Conservation (phyloP, 2,797 vertebrate genomes). For the Anabacerthia variegaticeps region DNA sequence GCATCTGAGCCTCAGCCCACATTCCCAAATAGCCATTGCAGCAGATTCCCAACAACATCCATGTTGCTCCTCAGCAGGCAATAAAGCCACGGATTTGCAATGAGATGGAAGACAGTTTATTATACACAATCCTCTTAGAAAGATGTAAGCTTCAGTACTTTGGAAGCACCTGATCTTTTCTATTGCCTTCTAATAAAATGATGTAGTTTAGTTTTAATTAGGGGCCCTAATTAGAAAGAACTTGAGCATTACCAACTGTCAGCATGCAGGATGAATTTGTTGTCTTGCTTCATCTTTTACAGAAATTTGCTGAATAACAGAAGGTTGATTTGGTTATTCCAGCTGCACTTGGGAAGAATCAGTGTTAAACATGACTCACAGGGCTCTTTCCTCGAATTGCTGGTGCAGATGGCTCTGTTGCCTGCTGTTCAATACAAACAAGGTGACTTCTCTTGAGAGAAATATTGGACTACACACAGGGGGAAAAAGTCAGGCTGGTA, state of each 20-base stretch:
- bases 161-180: not conserved
- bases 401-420: not conserved
- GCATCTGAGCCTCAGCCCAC: not conserved
- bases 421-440: not conserved
- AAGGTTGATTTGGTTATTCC: not conserved
- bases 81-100: not conserved
- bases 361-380: not conserved
- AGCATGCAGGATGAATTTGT: not conserved
- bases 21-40: not conserved
- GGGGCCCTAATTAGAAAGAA: not conserved
- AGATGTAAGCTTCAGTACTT: not conserved
- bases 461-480: not conserved
- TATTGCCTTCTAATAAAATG: not conserved
- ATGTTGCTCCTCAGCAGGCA: not conserved
- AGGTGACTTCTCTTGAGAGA: not conserved
- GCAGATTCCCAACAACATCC: not conserved
- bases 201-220: not conserved
- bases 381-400: not conserved
- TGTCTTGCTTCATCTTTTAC: not conserved
- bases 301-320: not conserved
- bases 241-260: not conserved
- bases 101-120: not conserved
- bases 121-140: not conserved
- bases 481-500: not conserved
- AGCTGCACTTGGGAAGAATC: not conserved